Conservation (phyloP, 1,140 invertebrate genomes). For the Drosophila simulans region DNA sequence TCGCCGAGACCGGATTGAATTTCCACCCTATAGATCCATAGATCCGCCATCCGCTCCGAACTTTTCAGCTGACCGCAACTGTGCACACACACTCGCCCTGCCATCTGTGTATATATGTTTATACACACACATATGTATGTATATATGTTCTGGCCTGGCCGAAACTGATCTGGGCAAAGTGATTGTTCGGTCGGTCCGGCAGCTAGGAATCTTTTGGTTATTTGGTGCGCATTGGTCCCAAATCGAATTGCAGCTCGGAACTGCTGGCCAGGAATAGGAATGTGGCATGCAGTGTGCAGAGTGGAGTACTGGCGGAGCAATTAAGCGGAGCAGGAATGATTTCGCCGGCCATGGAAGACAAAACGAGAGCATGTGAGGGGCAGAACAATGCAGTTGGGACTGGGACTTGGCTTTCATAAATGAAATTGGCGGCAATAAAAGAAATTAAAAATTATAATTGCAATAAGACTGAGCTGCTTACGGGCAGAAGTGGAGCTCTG, state of each 20-base stretch:
- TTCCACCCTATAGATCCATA: constrained; percentile 41
- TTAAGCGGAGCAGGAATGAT: constrained; percentile 65
- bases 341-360: constrained; percentile 24
- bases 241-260: constrained; percentile 36
- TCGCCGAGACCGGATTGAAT: constrained; percentile 32
- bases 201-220: constrained; percentile 53
- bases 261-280: constrained; percentile 33
- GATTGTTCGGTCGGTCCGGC: constrained; percentile 50
- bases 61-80: constrained; percentile 49
- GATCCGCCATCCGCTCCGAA: constrained; percentile 30
- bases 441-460: constrained; percentile 44
- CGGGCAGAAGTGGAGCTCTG: background rate
- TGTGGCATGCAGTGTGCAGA: constrained; percentile 31
- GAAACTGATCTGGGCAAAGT: constrained; percentile 59
- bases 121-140: background rate
- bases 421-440: constrained; percentile 14
- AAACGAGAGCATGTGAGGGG: constrained; percentile 29
- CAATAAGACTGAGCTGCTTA: constrained; percentile 8
- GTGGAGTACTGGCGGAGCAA: constrained; percentile 31
- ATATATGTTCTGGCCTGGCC: constrained; percentile 33
- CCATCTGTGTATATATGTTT: background rate
- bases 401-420: constrained; percentile 1
- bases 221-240: constrained; percentile 47
- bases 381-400: constrained; percentile 21
- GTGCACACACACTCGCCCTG: constrained; percentile 27